phyloP scores from a whole-genome alignment of 2,797 vertebrate species.

The Rhinogobio ventralis region DNA sequence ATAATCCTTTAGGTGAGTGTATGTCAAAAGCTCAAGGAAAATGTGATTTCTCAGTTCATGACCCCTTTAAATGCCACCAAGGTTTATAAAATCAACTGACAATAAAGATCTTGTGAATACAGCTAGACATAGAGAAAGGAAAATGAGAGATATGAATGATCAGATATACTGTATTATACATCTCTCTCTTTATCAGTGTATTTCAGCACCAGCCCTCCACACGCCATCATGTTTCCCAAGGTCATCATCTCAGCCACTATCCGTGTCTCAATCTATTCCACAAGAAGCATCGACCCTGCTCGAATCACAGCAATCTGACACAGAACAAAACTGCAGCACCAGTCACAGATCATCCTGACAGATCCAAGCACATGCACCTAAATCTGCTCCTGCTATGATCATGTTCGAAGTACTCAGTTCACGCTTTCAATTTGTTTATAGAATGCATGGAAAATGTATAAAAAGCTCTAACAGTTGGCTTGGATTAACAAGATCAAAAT shows the following conservation, averaged over 20 bases:
- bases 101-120: background rate
- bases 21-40: too few relatives aligned
- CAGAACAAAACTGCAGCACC: background rate
- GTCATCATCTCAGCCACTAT: constrained; percentile 46
- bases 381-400: background rate
- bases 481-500: background rate
- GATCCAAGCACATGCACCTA: background rate
- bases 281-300: constrained; percentile 21
- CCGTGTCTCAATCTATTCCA: constrained; percentile 26
- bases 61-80: background rate
- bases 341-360: background rate
- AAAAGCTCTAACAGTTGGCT: background rate
- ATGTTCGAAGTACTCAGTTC: background rate
- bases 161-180: background rate
- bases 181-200: background rate
- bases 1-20: too few relatives aligned
- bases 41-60: too few relatives aligned
- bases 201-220: background rate
- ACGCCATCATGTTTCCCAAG: constrained; percentile 35
- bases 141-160: background rate
- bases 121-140: background rate
- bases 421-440: background rate
- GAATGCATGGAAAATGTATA: background rate
- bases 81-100: background rate
- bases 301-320: constrained; percentile 24